Base-by-base conservation (phyloP, 2,888 invertebrate species). In the Cerastis rubricosa region DNA sequence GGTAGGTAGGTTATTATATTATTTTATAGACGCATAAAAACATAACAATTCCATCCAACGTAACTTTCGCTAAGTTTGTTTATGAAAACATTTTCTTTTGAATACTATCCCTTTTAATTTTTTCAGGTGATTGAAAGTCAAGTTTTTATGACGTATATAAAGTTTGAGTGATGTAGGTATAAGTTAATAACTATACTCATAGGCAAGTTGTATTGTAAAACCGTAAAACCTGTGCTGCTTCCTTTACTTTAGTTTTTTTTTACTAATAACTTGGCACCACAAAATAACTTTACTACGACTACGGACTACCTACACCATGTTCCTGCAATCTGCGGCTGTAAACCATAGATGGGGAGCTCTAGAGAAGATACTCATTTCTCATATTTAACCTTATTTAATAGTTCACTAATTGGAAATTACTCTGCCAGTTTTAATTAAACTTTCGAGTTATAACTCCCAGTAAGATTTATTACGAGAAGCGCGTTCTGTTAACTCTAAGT, bases 1-100 rank as follows among this genome's bases (percentile, higher is more conserved):
- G 81, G 40, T 51, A 59, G 22, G n/a, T n/a, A n/a, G 7, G 51
- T 25, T 85, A 82, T 87, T 88, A 84, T 86, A 83, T 71, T 82
- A 61, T 61, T 61, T 61, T 61, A 75, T 66, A 74, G 75, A 78
- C 68, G 51, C 74, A 72, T 71, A 90, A 91, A 91, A 90, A 90
- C 85, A 49, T 59, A 66, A 79, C 82, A 67, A 89, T 86, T 81
- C 81, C 87, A 74, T 80, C 51, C 76, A n/a, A 66, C 19, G 71
- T 84, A 86, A 91, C 93, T 93, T 93, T 92, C 91, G 89, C 91
- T 79, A 57, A 78, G 65, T 84, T 80, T 80, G 74, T 79, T 82
- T 74, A 77, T 67, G 65, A 57, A 74, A 47, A 51, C 25, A 64
- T 74, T 76, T 75, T 78, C 63, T 35, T 70, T 70, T 69, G 12